Evolutionary conservation across 2,797 vertebrate genomes (phyloP).

Genomic region (Trachops cirrhosus): DNA sequence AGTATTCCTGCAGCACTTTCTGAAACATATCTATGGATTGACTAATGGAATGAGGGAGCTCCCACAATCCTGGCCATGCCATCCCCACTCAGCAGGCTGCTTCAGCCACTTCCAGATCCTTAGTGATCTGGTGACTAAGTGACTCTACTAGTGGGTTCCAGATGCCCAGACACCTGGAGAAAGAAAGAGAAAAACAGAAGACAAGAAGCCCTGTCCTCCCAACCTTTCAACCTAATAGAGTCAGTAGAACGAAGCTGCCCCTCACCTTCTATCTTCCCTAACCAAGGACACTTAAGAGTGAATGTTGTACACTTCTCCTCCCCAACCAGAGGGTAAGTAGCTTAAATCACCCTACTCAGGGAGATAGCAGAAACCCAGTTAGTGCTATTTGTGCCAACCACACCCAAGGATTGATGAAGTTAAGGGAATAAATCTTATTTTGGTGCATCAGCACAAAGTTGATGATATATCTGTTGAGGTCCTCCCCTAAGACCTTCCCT

Average conservation of each 20-base stretch:
- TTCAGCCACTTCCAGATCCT: background rate
- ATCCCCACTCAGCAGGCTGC: background rate
- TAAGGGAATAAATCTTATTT: background rate
- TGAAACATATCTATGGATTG: background rate
- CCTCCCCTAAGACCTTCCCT: background rate
- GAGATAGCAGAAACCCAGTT: background rate
- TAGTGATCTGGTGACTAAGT: background rate
- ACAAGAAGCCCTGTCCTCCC: background rate
- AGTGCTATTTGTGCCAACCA: background rate
- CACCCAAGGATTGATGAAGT: background rate
- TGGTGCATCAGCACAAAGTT: background rate
- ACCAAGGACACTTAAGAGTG: background rate
- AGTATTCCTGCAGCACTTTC: background rate
- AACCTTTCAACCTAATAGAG: background rate
- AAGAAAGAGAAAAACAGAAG: background rate
- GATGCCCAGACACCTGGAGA: background rate
- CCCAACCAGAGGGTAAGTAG: background rate
- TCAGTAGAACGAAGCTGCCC: background rate
- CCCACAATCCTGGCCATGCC: background rate
- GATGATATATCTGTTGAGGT: background rate
- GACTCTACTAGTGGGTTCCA: background rate
- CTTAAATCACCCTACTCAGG: background rate
- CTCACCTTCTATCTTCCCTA: background rate
- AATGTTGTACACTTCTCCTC: background rate
- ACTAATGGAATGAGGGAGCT: background rate